A percentile compares a stretch with the other conserved stretches of the same genome.
These are phyloP conservation scores for Mythimna vitellina DNA, from an alignment of 2,888 invertebrate species.

Conservation along the genomic window DNA sequence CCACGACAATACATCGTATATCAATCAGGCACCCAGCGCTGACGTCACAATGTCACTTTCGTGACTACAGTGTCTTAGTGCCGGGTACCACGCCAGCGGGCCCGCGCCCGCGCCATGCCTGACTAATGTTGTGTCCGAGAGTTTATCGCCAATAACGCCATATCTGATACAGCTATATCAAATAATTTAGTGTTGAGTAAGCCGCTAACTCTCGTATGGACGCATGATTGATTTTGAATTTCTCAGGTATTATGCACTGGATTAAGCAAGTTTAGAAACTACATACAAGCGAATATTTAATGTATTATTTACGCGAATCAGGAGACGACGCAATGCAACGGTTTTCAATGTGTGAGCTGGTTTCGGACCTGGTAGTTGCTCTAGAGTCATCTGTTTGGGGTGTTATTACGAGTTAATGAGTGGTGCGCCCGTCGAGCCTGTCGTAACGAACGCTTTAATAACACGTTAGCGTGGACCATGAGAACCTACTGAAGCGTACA, in stretches of 20 bases:
- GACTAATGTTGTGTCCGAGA: conserved; percentile 8
- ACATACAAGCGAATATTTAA: background rate
- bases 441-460: conserved; percentile 18
- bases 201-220: conserved; percentile 55
- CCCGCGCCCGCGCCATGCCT: conserved; percentile 11
- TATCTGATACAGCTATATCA: conserved; percentile 69
- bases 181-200: conserved; percentile 63
- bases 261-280: background rate
- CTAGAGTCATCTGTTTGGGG: conserved; percentile 4
- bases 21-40: conserved; percentile 23
- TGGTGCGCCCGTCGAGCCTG: conserved; percentile 1
- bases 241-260: conserved; percentile 5
- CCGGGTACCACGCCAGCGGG: conserved; percentile 35
- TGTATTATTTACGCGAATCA: conserved; percentile 1
- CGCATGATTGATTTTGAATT: conserved; percentile 39
- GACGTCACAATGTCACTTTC: conserved; percentile 20
- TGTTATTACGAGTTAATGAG: conserved; percentile 23
- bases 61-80: background rate
- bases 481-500: conserved; percentile 6
- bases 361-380: background rate
- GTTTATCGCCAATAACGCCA: conserved; percentile 53
- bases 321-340: background rate
- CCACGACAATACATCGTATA: conserved; percentile 40
- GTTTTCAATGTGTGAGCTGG: background rate
- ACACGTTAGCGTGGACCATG: conserved; percentile 18